Conservation (phyloP, 1,140 invertebrate species). For the Calephelis nemesis region DNA sequence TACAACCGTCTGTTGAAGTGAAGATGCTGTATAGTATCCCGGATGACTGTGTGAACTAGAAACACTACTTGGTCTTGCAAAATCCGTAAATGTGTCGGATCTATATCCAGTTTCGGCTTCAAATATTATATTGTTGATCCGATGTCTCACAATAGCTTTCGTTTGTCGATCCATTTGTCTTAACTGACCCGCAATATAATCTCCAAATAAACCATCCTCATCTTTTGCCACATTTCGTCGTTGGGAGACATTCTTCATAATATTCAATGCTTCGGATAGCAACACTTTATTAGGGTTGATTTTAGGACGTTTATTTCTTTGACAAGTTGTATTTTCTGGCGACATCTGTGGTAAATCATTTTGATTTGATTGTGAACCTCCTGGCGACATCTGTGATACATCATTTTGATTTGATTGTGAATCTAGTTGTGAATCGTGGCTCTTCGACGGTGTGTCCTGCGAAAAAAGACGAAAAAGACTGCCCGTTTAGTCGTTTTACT, state of each 20-base stretch:
- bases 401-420: conserved; percentile 23
- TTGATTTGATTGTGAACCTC: conserved; percentile 17
- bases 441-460: conserved; percentile 18
- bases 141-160: conserved; percentile 33
- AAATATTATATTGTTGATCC: conserved; percentile 35
- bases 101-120: conserved; percentile 28
- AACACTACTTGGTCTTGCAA: conserved; percentile 15
- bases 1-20: conserved; percentile 8
- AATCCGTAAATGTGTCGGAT: conserved; percentile 24
- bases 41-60: conserved; percentile 16
- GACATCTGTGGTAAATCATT: conserved; percentile 15
- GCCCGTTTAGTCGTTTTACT: conserved; percentile 3
- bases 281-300: conserved; percentile 25
- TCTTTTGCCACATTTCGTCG: conserved; percentile 32
- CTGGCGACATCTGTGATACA: conserved; percentile 18
- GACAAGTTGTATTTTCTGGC: conserved; percentile 11
- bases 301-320: conserved; percentile 26
- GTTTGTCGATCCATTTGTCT: conserved; percentile 29
- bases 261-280: conserved; percentile 27
- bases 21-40: conserved; percentile 10
- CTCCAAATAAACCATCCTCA: conserved; percentile 32
- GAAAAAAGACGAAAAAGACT: conserved; percentile 12
- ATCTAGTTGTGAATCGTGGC: conserved; percentile 17
- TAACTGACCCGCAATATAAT: conserved; percentile 31
- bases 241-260: conserved; percentile 30